These are phyloP conservation scores for Andrena fulva DNA, from an alignment of 2,888 invertebrate genomes.

Conservation along the genomic window DNA sequence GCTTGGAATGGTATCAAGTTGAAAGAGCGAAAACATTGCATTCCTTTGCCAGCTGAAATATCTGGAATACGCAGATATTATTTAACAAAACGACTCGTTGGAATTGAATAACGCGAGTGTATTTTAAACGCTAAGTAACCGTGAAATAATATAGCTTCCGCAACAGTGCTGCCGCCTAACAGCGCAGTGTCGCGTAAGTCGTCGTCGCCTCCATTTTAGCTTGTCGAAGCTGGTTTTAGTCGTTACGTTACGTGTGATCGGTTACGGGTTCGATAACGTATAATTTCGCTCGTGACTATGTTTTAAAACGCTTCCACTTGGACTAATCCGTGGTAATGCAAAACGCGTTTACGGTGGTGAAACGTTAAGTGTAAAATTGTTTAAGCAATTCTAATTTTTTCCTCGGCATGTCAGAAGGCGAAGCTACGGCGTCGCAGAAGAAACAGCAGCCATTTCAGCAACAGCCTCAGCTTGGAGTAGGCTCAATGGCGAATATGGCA, in stretches of 20 bases:
- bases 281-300: conserved; percentile 1
- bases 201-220: conserved; percentile 30
- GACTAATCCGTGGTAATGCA: conserved; percentile 52
- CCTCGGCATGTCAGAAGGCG: conserved; percentile 82
- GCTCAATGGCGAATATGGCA: conserved; percentile 83
- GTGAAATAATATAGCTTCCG: no score
- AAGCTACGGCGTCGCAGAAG: conserved; percentile 81
- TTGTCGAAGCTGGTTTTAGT: conserved; percentile 4
- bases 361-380: conserved; percentile 48
- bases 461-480: conserved; percentile 68
- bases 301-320: conserved; percentile 29
- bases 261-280: conserved; percentile 1
- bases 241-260: conserved; percentile 10
- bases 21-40: no score
- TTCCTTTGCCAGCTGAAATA: no score
- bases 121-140: no score
- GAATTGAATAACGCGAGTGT: no score
- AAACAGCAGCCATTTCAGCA: conserved; percentile 81
- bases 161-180: conserved; percentile 24
- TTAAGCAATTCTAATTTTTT: conserved; percentile 62
- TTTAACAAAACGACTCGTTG: no score
- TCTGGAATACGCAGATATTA: no score
- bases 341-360: conserved; percentile 44
- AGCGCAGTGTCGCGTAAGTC: neutral
- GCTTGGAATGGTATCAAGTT: no score